Evolutionary conservation across 64 coral and sea anemone species (phyloP).

Genomic region (Dendronephthya gigantea): DNA sequence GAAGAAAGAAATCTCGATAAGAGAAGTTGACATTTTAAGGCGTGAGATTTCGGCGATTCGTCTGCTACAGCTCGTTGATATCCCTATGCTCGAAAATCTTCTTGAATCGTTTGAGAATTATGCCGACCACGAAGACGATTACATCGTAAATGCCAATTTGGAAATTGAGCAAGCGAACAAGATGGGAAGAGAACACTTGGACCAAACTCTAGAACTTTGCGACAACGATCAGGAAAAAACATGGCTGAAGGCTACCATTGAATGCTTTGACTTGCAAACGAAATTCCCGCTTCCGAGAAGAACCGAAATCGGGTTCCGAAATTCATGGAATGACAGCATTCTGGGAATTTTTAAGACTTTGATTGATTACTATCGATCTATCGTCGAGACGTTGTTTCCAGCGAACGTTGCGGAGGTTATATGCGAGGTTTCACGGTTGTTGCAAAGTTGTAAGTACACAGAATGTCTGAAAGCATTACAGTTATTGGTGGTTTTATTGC

Average conservation of each 20-base stretch:
- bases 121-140: neutral
- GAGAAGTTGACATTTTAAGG: slow-evolving; percentile 2
- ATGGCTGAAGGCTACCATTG: slow-evolving; percentile 10
- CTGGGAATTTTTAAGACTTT: neutral
- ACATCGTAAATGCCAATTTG: neutral
- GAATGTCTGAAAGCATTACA: neutral
- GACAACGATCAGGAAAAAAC: neutral
- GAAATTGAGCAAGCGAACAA: neutral
- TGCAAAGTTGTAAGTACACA: neutral
- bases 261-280: neutral
- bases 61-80: neutral
- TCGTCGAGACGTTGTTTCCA: slow-evolving; percentile 1
- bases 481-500: neutral
- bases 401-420: neutral
- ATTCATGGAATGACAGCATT: slow-evolving; percentile 5
- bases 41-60: neutral
- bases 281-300: neutral
- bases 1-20: neutral
- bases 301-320: slow-evolving; percentile 6
- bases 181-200: neutral
- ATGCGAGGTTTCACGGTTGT: neutral
- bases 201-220: neutral
- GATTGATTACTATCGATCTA: neutral
- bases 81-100: neutral
- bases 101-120: neutral